Percentiles rank a stretch among this genome's conserved stretches.
Conservation (phyloP, 2,113 vertebrate genomes). For the Ictidomys tridecemlineatus region DNA sequence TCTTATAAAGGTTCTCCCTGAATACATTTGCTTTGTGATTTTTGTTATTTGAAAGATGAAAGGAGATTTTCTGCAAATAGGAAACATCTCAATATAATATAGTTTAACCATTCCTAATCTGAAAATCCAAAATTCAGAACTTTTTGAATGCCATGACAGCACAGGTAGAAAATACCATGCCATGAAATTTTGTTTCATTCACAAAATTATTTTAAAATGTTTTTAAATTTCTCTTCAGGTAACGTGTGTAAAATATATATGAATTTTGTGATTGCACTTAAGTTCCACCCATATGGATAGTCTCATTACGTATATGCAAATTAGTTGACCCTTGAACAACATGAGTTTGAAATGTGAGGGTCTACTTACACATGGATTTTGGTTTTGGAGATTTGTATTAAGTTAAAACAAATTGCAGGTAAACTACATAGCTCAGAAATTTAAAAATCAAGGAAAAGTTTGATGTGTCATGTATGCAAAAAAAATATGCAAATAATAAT, state of each 20-base stretch:
- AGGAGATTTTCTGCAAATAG: not conserved
- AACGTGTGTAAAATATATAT: not conserved
- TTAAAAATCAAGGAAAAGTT: not conserved
- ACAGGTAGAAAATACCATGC: not conserved
- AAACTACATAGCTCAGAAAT: not conserved
- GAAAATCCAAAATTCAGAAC: not conserved
- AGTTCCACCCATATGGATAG: not conserved
- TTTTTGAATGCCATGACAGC: not conserved
- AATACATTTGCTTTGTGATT: not conserved
- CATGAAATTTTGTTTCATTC: not conserved
- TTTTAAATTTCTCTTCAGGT: not conserved
- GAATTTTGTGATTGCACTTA: not conserved
- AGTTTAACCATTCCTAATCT: not conserved
- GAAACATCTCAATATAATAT: not conserved
- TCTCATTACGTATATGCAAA: not conserved
- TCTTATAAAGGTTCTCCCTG: not conserved
- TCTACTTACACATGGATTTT: not conserved
- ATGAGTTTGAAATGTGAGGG: not conserved
- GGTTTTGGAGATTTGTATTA: not conserved
- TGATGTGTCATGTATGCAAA: not conserved
- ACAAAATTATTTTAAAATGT: not conserved
- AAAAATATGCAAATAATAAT: not conserved
- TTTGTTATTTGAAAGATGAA: slow-evolving; percentile 50
- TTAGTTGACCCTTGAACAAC: not conserved
- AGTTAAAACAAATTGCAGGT: not conserved